phyloP scores from a whole-genome alignment of 2,888 invertebrate species.

The Campaea margaritaria region DNA sequence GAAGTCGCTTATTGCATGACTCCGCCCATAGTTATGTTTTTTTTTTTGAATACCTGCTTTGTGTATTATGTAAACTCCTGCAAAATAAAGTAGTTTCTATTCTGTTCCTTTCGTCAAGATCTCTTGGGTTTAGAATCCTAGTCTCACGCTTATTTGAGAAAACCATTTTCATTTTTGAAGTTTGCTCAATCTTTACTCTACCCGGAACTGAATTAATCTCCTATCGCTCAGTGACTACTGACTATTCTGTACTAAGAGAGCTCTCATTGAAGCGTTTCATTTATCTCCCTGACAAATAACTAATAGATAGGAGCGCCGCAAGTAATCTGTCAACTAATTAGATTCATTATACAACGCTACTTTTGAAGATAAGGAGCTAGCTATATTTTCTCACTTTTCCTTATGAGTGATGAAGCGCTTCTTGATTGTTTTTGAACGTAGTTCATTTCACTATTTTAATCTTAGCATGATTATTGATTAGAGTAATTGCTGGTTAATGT shows the following conservation, averaged over 20 bases:
- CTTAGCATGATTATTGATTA: background rate
- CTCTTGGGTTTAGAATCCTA: too few relatives aligned
- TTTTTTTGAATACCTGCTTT: too few relatives aligned
- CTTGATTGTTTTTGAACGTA: constrained; percentile 1
- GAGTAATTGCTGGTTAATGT: background rate
- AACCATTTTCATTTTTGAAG: too few relatives aligned
- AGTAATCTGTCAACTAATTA: constrained; percentile 37
- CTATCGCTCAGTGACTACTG: background rate
- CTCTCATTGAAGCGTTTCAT: constrained; percentile 13
- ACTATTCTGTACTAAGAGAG: constrained; percentile 6
- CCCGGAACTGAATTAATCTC: too few relatives aligned
- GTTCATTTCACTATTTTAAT: constrained; percentile 12
- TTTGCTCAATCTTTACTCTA: too few relatives aligned
- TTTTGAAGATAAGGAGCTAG: constrained; percentile 7
- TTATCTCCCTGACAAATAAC: constrained; percentile 37
- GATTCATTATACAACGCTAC: constrained; percentile 30
- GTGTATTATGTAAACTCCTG: too few relatives aligned
- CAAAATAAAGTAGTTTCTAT: too few relatives aligned
- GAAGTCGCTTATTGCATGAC: too few relatives aligned
- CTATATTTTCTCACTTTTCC: constrained; percentile 13
- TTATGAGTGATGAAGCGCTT: constrained; percentile 5
- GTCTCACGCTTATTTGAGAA: too few relatives aligned
- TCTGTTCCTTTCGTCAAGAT: too few relatives aligned
- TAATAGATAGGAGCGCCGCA: constrained; percentile 23
- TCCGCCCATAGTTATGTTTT: too few relatives aligned